Evolutionary conservation across 2,888 invertebrate genomes (phyloP), one percentile per base, ranked within the genome.

Genomic region (Heliconius sara): DNA sequence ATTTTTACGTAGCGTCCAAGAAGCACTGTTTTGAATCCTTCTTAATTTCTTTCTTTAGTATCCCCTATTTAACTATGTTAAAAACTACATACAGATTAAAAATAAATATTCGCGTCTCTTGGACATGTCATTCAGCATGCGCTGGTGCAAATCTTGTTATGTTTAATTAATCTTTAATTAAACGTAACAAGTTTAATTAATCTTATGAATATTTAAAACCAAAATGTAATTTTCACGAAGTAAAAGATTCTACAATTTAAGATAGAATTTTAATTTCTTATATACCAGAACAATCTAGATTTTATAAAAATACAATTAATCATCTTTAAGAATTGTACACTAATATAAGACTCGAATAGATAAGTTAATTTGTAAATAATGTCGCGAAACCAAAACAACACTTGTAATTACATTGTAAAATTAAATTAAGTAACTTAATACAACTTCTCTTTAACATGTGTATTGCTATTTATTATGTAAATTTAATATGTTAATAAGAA

Each of bases 341-440:
- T 66, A 75, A 27, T 66, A 43, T 65, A 66, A 75, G 75, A 75
- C 43, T 75, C 63, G 43, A 74, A 39, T 74, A 75, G 25, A 22
- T 65, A 75, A 65, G 60, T 43, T 75, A 75, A 75, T 75, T 30
- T 75, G 75, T 75, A 75, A 75, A 75, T 75, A 75, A 47, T 66
- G 27, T 75, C 75, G 75, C 65, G 75, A 75, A 75, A 75, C 75
- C 75, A 75, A 75, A 75, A 75, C 75, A 65, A 75, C 65, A 75
- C 63, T 27, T 43, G 16, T 75, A 75, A 75, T 25, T 75, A 65
- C 19, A 47, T 66, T 47, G 27, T 75, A 65, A 65, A 25, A n/a
- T 39, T 16, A 34, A 65, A 27, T 65, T 27, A 75, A 65, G 65
- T 65, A 25, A 25, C 43, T 30, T 43, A 65, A 30, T 75, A 43